Percentiles rank a stretch among this genome's conserved stretches.
Conservation (phyloP, 2,113 vertebrate species). For the Phrynocephalus versicolor region DNA sequence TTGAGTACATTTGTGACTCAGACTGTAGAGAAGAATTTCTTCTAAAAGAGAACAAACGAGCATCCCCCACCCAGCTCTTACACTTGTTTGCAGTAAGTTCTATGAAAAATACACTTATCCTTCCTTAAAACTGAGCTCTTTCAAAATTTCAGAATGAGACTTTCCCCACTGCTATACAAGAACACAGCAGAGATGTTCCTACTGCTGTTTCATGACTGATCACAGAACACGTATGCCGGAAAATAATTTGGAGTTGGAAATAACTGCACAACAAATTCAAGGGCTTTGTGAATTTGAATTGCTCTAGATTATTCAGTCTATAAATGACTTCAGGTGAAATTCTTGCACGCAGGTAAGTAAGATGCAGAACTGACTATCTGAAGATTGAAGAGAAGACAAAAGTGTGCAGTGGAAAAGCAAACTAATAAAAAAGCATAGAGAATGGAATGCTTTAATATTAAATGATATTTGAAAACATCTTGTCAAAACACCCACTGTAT, state of each 20-base stretch:
- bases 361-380: not conserved
- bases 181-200: not conserved
- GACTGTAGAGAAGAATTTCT: too few relatives aligned
- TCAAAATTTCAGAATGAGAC: conserved; percentile 8
- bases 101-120: conserved; percentile 9
- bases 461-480: not conserved
- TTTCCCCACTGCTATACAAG: not conserved
- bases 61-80: not conserved
- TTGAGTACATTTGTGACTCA: conserved; percentile 12
- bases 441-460: too few relatives aligned
- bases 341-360: not conserved
- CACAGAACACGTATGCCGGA: not conserved
- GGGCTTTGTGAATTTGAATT: not conserved
- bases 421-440: not conserved
- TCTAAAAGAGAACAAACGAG: too few relatives aligned
- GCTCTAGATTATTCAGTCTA: not conserved
- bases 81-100: not conserved
- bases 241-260: not conserved
- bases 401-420: not conserved
- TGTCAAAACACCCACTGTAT: too few relatives aligned
- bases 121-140: not conserved
- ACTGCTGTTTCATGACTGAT: not conserved
- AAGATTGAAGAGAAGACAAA: not conserved
- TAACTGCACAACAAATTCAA: not conserved
- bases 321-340: not conserved